Conservation (phyloP, 2,113 vertebrate genomes). For the Oryzias woworae region DNA sequence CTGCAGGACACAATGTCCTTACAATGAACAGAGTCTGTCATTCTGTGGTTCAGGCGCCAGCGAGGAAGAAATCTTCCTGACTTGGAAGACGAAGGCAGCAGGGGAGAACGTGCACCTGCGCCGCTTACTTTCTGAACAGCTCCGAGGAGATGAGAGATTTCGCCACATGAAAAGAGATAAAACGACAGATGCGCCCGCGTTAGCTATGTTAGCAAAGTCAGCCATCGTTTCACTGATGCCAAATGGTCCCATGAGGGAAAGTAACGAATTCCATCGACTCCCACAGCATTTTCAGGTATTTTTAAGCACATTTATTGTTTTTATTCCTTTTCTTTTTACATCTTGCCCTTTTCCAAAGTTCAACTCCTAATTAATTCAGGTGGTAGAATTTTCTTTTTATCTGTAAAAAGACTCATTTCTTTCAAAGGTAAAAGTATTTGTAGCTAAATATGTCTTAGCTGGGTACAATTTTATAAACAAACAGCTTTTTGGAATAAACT, state of each 20-base stretch:
- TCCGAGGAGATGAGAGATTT: constrained; percentile 12
- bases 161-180: neutral
- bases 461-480: too few relatives aligned
- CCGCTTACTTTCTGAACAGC: constrained; percentile 17
- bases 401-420: too few relatives aligned
- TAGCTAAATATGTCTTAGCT: too few relatives aligned
- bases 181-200: constrained; percentile 1
- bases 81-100: constrained; percentile 27
- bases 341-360: too few relatives aligned
- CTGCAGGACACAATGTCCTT: constrained; percentile 64
- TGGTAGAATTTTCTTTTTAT: too few relatives aligned
- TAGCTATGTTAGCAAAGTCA: neutral
- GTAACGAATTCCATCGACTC: neutral
- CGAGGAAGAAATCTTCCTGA: constrained; percentile 46
- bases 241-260: constrained; percentile 1
- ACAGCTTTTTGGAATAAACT: too few relatives aligned
- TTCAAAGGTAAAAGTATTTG: too few relatives aligned
- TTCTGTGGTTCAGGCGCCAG: constrained; percentile 38
- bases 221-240: constrained; percentile 5
- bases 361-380: too few relatives aligned
- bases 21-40: constrained; percentile 50
- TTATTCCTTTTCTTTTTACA: too few relatives aligned
- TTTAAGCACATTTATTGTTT: neutral
- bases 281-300: neutral
- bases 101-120: constrained; percentile 22